phyloP scores from a whole-genome alignment of 2,113 vertebrate species.

The Eptesicus fuscus region DNA sequence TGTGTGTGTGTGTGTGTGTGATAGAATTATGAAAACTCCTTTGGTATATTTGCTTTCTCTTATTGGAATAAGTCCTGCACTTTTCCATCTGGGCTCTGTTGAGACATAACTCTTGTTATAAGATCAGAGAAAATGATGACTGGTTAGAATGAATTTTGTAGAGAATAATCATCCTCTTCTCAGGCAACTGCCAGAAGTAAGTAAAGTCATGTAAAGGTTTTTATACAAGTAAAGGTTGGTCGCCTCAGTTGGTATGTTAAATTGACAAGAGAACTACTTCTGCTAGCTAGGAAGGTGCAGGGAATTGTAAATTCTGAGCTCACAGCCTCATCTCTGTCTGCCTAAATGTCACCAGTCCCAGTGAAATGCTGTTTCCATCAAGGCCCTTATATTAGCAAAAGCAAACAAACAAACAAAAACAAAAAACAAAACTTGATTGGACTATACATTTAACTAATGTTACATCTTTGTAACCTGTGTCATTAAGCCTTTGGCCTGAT shows the following conservation, averaged over 20 bases:
- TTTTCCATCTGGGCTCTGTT: neutral
- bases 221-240: neutral
- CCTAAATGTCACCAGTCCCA: neutral
- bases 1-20: neutral
- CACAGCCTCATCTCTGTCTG: neutral
- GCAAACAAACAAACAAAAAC: neutral
- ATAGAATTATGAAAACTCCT: neutral
- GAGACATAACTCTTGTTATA: neutral
- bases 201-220: neutral
- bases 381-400: neutral
- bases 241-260: neutral
- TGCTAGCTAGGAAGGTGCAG: neutral
- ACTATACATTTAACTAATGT: neutral
- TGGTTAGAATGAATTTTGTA: neutral
- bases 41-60: neutral
- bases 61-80: neutral
- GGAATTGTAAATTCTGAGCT: neutral
- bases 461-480: neutral
- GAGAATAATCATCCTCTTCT: neutral
- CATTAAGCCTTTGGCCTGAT: neutral
- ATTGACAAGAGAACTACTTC: neutral
- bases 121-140: neutral
- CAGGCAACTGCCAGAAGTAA: neutral
- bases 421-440: neutral
- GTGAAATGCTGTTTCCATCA: neutral